Conservation (phyloP, 2,113 vertebrate genomes). For the Redunca redunca region DNA sequence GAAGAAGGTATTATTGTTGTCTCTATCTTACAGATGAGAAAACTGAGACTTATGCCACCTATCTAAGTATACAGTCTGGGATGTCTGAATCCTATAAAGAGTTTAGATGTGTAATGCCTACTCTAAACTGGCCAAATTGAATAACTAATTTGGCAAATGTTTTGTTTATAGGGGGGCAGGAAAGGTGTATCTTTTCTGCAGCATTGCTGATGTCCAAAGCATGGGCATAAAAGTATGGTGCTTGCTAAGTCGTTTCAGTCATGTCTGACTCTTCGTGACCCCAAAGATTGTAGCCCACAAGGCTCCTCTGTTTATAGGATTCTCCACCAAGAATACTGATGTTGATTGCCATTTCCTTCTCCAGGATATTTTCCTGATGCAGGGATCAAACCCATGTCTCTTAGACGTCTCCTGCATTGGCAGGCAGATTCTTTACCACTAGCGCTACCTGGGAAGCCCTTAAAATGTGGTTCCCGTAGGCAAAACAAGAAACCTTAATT, state of each 20-base stretch:
- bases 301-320: not conserved
- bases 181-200: not conserved
- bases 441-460: not conserved
- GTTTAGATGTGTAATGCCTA: not conserved
- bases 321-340: not conserved
- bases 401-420: not conserved
- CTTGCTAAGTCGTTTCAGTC: not conserved
- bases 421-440: not conserved
- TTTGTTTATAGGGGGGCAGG: not conserved
- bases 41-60: not conserved
- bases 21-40: constrained; percentile 6
- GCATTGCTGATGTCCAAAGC: not conserved
- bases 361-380: not conserved
- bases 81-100: not conserved
- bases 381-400: not conserved
- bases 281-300: accelerated
- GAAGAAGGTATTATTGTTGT: not conserved
- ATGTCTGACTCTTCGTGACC: not conserved
- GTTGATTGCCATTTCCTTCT: not conserved
- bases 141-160: not conserved
- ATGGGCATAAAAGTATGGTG: not conserved
- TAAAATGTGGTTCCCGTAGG: not conserved
- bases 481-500: not conserved
- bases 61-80: not conserved
- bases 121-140: not conserved